A percentile compares a stretch with the other conserved stretches of the same genome.
phyloP scores from a whole-genome alignment of 2,113 vertebrate species.

The Phocoena sinus region DNA sequence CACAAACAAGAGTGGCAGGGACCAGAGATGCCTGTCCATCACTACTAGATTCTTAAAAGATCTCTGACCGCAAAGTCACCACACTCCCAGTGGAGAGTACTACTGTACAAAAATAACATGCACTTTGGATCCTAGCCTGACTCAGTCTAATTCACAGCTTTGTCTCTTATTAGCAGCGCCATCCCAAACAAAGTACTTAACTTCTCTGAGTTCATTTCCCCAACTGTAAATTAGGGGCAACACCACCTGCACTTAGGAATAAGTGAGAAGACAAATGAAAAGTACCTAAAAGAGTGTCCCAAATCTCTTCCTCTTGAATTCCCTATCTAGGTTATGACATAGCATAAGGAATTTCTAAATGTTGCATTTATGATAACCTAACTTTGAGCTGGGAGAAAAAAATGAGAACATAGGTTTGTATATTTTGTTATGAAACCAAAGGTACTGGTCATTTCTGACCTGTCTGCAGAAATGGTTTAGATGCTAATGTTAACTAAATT shows the following conservation, averaged over 20 bases:
- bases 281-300: neutral
- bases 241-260: neutral
- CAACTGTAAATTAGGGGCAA: neutral
- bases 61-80: neutral
- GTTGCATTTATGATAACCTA: neutral
- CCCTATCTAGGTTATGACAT: neutral
- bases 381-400: neutral
- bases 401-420: neutral
- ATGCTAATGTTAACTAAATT: neutral
- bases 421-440: neutral
- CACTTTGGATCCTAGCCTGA: neutral
- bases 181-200: neutral
- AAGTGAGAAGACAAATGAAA: neutral
- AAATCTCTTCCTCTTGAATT: slow-evolving; percentile 14
- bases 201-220: neutral
- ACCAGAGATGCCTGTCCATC: neutral
- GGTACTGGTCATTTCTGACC: neutral
- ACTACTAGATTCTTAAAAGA: neutral
- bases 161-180: neutral
- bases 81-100: neutral
- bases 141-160: neutral
- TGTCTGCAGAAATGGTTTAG: neutral
- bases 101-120: neutral
- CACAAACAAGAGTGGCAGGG: neutral
- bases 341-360: neutral